These are phyloP conservation scores for Prenolepis imparis DNA, from an alignment of 2,888 invertebrate genomes.

Conservation along the genomic window DNA sequence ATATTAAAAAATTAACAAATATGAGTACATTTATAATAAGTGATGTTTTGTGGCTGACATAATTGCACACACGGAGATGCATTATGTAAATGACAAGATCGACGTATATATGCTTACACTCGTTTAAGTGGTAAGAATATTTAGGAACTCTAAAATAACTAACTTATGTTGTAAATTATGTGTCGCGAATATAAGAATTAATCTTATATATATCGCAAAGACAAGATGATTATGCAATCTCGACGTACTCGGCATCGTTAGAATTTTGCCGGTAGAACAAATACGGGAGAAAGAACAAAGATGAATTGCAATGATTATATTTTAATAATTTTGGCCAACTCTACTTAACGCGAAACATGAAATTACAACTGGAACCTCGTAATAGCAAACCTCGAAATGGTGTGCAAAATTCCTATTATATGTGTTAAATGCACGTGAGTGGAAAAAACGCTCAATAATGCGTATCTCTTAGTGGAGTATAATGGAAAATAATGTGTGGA, in stretches of 20 bases:
- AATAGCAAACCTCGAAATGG: neutral
- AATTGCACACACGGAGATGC: conserved; percentile 81
- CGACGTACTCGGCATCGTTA: conserved; percentile 64
- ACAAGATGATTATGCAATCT: conserved; percentile 69
- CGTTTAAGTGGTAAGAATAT: conserved; percentile 69
- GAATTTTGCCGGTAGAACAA: neutral
- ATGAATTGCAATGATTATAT: neutral
- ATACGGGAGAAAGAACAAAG: neutral
- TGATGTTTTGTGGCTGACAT: conserved; percentile 84
- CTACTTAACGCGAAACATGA: neutral
- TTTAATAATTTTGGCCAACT: neutral
- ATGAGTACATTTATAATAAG: conserved; percentile 78
- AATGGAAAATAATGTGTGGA: neutral
- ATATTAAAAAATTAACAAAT: conserved; percentile 64
- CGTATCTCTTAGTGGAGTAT: neutral
- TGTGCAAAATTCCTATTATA: neutral
- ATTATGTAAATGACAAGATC: conserved; percentile 74
- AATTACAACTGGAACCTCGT: neutral
- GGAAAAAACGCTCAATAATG: no score
- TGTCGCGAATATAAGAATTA: conserved; percentile 62
- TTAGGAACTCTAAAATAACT: conserved; percentile 26
- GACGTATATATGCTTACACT: conserved; percentile 61
- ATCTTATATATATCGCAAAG: conserved; percentile 49
- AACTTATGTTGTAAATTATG: conserved; percentile 73
- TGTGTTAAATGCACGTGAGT: neutral